These are phyloP conservation scores for Plectropomus leopardus DNA, from an alignment of 2,113 vertebrate species.

Conservation along the genomic window DNA sequence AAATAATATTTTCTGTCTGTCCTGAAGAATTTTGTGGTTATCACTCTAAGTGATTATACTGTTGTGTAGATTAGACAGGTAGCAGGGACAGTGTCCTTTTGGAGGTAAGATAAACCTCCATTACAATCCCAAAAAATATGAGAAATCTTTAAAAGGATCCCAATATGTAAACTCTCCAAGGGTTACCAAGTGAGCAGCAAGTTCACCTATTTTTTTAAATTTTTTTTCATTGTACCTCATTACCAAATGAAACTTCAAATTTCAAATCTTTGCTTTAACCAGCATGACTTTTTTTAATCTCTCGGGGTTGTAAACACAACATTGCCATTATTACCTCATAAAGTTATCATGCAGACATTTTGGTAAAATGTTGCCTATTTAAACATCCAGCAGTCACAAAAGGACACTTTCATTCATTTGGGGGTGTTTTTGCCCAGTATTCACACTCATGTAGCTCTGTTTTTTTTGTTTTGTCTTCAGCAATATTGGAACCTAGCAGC, in stretches of 20 bases:
- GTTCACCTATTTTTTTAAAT: neutral
- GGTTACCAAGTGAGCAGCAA: neutral
- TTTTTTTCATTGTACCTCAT: neutral
- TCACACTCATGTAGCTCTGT: neutral
- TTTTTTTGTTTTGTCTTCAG: neutral
- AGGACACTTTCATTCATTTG: neutral
- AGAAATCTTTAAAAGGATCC: neutral
- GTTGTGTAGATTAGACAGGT: neutral
- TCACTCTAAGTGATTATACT: neutral
- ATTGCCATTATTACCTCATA: neutral
- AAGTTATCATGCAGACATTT: neutral
- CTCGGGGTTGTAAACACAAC: neutral
- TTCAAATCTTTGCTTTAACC: neutral
- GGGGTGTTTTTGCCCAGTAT: neutral
- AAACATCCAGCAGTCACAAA: neutral
- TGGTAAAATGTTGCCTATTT: neutral
- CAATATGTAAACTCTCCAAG: neutral
- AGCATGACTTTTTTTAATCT: neutral
- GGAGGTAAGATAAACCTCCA: neutral
- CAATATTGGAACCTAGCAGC: no score
- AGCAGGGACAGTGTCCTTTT: neutral
- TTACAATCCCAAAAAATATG: no score
- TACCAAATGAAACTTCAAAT: neutral
- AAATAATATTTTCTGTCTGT: neutral
- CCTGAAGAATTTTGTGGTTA: neutral